Conservation (phyloP, 1,140 invertebrate genomes). For the Philotrypesis tridentata region DNA sequence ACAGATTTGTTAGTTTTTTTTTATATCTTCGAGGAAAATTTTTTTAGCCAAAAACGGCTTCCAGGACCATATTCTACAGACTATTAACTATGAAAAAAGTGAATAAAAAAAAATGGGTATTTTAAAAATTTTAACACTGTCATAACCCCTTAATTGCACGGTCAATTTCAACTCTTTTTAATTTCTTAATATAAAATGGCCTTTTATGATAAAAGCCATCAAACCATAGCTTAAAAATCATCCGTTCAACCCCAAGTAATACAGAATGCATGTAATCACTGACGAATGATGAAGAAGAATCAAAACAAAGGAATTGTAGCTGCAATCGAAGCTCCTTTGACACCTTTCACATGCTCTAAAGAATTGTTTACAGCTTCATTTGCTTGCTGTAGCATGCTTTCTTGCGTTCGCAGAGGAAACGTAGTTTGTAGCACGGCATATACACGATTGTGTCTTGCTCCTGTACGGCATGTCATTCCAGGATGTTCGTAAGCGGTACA, state of each 20-base stretch:
- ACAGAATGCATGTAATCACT: constrained; percentile 45
- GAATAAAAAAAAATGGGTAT: no score
- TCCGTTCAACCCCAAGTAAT: constrained; percentile 25
- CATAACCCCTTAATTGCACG: no score
- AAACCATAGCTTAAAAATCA: constrained; percentile 38
- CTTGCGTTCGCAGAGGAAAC: neutral
- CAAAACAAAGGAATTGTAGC: constrained; percentile 9
- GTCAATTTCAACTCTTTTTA: no score
- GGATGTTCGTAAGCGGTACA: constrained; percentile 34
- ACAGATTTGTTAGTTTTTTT: constrained; percentile 30
- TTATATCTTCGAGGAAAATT: no score
- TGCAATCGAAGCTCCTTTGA: constrained; percentile 12
- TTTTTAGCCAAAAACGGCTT: no score
- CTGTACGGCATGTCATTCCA: neutral
- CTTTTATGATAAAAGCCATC: constrained; percentile 1
- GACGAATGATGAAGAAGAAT: constrained; percentile 18
- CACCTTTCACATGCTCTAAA: constrained; percentile 26
- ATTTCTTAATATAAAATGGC: no score
- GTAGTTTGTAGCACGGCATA: neutral
- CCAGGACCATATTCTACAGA: no score
- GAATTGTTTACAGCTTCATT: neutral
- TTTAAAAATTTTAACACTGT: no score
- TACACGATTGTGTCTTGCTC: constrained; percentile 10
- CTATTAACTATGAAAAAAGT: no score
- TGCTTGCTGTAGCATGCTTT: neutral